A percentile compares a stretch with the other conserved stretches of the same genome.
Evolutionary conservation across 2,113 vertebrate genomes (phyloP).

Genomic region (Dendrocopos noguchii): DNA sequence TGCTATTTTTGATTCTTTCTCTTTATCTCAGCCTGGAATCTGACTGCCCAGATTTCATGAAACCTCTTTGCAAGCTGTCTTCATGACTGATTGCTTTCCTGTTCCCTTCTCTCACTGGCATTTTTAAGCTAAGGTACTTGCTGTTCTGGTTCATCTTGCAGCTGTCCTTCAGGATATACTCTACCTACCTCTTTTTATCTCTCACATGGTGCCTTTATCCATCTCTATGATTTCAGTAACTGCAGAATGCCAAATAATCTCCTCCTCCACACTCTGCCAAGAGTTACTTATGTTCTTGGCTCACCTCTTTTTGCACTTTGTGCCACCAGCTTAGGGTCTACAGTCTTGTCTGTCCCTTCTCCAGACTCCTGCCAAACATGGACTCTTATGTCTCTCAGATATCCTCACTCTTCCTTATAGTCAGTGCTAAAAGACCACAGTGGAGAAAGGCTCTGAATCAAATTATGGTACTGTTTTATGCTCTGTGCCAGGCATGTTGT

Average conservation of each 20-base stretch:
- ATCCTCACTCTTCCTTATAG: neutral
- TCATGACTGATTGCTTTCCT: neutral
- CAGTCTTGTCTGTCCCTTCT: neutral
- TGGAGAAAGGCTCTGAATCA: neutral
- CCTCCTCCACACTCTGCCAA: neutral
- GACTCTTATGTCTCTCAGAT: neutral
- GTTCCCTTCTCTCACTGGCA: neutral
- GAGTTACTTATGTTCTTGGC: neutral
- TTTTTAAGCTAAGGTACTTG: constrained; percentile 2
- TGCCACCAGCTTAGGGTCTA: neutral
- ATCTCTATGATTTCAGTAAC: neutral
- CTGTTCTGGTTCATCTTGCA: neutral
- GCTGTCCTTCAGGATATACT: neutral
- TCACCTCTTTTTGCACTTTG: neutral
- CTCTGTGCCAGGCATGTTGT: neutral
- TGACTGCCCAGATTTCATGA: neutral
- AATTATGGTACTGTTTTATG: neutral
- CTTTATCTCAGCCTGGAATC: neutral
- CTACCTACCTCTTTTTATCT: neutral
- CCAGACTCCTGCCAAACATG: neutral
- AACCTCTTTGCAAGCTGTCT: neutral
- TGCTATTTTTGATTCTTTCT: neutral
- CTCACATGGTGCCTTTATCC: neutral
- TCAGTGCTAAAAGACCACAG: neutral
- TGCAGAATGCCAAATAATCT: neutral